Percentiles rank a stretch among this genome's conserved stretches.
Evolutionary conservation across 1,140 invertebrate genomes (phyloP).

Genomic region (Sminthurinus signatus): DNA sequence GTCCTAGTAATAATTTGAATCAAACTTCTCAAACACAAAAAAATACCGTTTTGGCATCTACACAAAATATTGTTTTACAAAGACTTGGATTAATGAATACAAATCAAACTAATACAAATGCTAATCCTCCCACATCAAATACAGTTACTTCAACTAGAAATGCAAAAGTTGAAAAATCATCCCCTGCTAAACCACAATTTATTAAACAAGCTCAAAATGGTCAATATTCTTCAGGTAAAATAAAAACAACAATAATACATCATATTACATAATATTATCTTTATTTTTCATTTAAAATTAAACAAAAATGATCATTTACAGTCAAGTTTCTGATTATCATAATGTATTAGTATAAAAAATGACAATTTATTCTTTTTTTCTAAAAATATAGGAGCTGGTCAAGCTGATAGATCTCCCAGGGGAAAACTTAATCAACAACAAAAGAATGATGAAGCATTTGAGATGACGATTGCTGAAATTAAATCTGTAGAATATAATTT

Average conservation of each 20-base stretch:
- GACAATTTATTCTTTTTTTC: no score
- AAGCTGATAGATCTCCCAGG: neutral
- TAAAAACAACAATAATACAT: neutral
- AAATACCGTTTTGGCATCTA: neutral
- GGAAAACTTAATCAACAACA: neutral
- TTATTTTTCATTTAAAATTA: no score
- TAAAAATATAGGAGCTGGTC: neutral
- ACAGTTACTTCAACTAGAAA: no score
- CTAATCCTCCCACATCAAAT: neutral
- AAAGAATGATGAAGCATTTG: conserved; percentile 18
- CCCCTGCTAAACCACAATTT: conserved; percentile 1
- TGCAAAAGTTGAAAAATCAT: conserved; percentile 4
- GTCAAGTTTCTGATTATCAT: no score
- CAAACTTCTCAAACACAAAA: neutral
- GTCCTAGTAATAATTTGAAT: neutral
- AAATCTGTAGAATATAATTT: conserved; percentile 30
- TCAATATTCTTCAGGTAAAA: neutral
- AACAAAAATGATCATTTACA: no score
- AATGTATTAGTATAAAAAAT: no score
- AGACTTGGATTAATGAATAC: neutral
- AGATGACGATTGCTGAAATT: conserved; percentile 31
- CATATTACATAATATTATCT: no score
- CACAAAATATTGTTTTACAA: conserved; percentile 1
- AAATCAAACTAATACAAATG: neutral
- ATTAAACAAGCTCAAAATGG: neutral